Conservation (phyloP, 2,888 invertebrate species). For the Zaprionus obscuricornis region DNA sequence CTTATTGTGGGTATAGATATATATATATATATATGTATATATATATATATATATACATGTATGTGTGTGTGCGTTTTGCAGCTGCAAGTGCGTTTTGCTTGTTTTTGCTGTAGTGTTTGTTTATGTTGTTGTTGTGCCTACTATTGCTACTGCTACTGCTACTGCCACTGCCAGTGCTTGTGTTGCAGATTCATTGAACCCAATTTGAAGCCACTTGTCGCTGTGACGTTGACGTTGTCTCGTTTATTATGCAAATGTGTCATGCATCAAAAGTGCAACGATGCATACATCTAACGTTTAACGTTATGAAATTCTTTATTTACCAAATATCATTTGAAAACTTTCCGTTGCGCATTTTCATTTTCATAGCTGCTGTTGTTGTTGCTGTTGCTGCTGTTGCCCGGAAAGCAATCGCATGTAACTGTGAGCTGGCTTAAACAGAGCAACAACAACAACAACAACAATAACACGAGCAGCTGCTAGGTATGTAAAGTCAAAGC, state of each 20-base stretch:
- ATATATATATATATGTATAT: conserved; percentile 33
- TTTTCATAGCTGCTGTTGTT: conserved; percentile 13
- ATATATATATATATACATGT: conserved; percentile 8
- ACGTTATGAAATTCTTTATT: conserved; percentile 33
- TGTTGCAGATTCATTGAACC: conserved; percentile 55
- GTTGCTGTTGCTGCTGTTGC: conserved; percentile 5
- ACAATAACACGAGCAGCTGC: conserved; percentile 22
- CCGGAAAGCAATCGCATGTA: conserved; percentile 46
- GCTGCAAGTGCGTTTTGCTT: too few species aligned
- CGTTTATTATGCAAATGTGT: conserved; percentile 35
- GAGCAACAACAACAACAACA: conserved; percentile 14
- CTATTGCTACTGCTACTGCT: too few species aligned
- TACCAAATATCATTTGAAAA: conserved; percentile 21
- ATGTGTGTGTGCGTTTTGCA: conserved; percentile 7
- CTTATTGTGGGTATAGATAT: background rate
- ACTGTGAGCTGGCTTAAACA: conserved; percentile 8
- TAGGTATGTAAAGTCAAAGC: background rate
- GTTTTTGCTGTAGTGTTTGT: conserved; percentile 33
- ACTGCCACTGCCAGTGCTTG: too few species aligned
- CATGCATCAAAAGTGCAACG: conserved; percentile 28
- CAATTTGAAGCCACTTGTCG: conserved; percentile 22
- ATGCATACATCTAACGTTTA: conserved; percentile 2
- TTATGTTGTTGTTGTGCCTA: conserved; percentile 22
- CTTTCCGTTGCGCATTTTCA: conserved; percentile 60
- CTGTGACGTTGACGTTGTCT: conserved; percentile 7